Conservation (phyloP, 1,140 invertebrate species). For the Grapholita molesta region DNA sequence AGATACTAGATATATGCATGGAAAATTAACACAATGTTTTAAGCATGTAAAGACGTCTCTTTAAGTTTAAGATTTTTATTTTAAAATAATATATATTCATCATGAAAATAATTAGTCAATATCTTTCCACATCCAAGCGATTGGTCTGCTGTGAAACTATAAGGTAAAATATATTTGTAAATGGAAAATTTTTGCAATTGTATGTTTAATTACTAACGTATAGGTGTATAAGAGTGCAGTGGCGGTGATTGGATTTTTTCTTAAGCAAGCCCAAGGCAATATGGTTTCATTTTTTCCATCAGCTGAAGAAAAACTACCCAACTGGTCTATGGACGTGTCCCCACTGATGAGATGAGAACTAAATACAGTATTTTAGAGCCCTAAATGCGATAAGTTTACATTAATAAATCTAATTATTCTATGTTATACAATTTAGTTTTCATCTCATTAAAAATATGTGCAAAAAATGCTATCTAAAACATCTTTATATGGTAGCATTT, state of each 20-base stretch:
- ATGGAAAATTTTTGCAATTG: background rate
- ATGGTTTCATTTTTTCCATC: no score
- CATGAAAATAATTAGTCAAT: conserved; percentile 14
- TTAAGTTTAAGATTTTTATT: background rate
- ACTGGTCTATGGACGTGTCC: no score
- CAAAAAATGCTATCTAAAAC: no score
- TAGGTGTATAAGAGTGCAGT: no score
- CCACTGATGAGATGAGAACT: background rate
- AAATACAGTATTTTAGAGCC: background rate
- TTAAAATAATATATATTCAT: background rate
- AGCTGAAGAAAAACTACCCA: no score
- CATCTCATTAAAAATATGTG: no score
- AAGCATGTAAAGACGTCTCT: conserved; percentile 1
- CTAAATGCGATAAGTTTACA: background rate
- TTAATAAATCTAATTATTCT: no score
- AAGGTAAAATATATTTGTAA: conserved; percentile 16
- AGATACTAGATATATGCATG: background rate
- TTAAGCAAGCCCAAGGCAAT: no score
- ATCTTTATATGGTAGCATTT: no score
- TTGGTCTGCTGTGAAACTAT: conserved; percentile 7
- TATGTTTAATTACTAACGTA: background rate
- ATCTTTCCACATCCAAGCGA: conserved; percentile 18
- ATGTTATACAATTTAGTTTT: no score
- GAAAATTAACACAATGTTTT: background rate
- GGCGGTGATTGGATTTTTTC: no score